Conservation (phyloP, 1,140 invertebrate genomes). For the Tetramorium simillimum region DNA sequence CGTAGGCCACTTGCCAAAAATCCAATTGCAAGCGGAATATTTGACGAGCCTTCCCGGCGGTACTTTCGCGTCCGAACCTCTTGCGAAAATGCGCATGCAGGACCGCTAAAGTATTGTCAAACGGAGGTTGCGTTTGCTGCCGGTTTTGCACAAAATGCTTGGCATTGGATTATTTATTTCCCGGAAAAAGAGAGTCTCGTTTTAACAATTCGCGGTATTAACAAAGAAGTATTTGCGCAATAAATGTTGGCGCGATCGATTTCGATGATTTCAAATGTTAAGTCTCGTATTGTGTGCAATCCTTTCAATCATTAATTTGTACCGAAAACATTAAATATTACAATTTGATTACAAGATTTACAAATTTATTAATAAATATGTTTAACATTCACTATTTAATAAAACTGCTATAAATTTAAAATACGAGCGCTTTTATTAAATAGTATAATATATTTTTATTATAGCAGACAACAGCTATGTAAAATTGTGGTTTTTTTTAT, state of each 20-base stretch:
- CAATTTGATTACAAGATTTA: not conserved
- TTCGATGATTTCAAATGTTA: not conserved
- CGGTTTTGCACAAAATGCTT: not conserved
- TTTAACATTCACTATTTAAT: slow-evolving; percentile 3
- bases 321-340: not conserved
- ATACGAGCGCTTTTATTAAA: not conserved
- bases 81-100: not conserved
- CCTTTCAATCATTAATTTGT: not conserved
- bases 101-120: slow-evolving; percentile 49
- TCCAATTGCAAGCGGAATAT: slow-evolving; percentile 60
- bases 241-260: slow-evolving; percentile 19
- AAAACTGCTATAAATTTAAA: not conserved
- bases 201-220: slow-evolving; percentile 10
- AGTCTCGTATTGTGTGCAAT: not conserved
- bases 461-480: not conserved
- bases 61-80: slow-evolving; percentile 3
- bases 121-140: not conserved
- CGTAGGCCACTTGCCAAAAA: slow-evolving; percentile 63
- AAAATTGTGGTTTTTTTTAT: not conserved
- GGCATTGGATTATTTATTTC: slow-evolving; percentile 41
- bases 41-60: slow-evolving; percentile 30
- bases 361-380: not conserved
- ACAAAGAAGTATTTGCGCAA: not conserved
- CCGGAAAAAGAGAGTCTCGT: not conserved
- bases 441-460: not conserved